Percentiles rank a stretch among this genome's conserved stretches.
These are phyloP conservation scores for Periophthalmus magnuspinnatus DNA, from an alignment of 2,797 vertebrate species.

Conservation along the genomic window DNA sequence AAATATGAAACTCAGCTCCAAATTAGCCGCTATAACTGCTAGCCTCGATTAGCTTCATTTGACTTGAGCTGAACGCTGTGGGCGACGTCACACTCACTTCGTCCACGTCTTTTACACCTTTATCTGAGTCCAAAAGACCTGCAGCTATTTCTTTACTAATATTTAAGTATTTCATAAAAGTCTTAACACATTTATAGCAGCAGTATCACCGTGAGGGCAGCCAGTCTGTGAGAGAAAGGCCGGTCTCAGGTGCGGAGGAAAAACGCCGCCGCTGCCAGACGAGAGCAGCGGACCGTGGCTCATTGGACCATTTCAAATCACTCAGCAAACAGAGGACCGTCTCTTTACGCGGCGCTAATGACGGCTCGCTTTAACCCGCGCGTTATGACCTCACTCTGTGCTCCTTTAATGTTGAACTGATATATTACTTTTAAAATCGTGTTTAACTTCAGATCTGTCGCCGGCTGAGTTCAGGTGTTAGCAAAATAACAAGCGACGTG, in stretches of 20 bases:
- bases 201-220: conserved; percentile 19
- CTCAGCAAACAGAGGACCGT: conserved; percentile 31
- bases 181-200: conserved; percentile 36
- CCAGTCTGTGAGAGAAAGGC: conserved; percentile 37
- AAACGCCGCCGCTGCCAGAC: conserved; percentile 50
- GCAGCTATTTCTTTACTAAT: conserved; percentile 34
- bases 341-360: conserved; percentile 36
- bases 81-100: no score
- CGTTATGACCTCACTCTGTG: conserved; percentile 31
- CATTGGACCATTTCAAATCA: conserved; percentile 49
- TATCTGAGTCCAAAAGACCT: conserved; percentile 14
- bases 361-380: conserved; percentile 26
- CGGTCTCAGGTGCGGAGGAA: conserved; percentile 50
- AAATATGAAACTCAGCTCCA: no score
- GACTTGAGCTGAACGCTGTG: no score
- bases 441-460: conserved; percentile 16
- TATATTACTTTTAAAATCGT: conserved; percentile 22
- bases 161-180: conserved; percentile 39
- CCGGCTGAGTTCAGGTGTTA: neutral
- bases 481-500: neutral
- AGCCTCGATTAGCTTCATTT: no score
- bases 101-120: no score
- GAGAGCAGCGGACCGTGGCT: conserved; percentile 36
- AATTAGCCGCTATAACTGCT: no score
- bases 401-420: conserved; percentile 23